These are phyloP conservation scores for Tylochromis polylepis DNA, from an alignment of 2,113 vertebrate genomes.

Conservation along the genomic window DNA sequence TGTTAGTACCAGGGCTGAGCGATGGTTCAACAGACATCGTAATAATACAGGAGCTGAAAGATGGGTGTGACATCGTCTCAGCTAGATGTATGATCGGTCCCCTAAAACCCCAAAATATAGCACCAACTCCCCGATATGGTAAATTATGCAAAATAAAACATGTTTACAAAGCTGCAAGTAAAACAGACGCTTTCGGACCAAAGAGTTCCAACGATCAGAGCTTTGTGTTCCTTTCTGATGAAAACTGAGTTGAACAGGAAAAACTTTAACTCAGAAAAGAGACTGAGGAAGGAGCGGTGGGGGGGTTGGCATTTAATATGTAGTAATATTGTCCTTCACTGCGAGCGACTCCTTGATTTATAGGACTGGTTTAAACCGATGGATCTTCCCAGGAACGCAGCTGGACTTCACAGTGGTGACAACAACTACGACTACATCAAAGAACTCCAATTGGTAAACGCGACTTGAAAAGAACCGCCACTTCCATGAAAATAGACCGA, in stretches of 20 bases:
- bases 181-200: not conserved
- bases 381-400: not conserved
- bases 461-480: too few relatives aligned
- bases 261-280: not conserved
- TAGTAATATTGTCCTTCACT: not conserved
- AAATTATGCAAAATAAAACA: not conserved
- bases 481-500: not conserved
- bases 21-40: not conserved
- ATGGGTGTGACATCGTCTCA: not conserved
- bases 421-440: not conserved
- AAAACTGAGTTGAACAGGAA: not conserved
- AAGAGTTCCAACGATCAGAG: not conserved
- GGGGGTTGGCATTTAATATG: not conserved
- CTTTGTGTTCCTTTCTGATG: not conserved
- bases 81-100: not conserved
- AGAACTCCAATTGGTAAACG: not conserved
- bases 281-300: not conserved
- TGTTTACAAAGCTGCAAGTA: not conserved
- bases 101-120: not conserved
- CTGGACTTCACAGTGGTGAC: not conserved
- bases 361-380: not conserved
- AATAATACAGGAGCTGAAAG: not conserved
- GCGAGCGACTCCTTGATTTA: rapidly evolving
- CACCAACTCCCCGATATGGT: not conserved
- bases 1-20: conserved; percentile 5